phyloP scores from a whole-genome alignment of 2,888 invertebrate genomes.

The Craniophora ligustri region DNA sequence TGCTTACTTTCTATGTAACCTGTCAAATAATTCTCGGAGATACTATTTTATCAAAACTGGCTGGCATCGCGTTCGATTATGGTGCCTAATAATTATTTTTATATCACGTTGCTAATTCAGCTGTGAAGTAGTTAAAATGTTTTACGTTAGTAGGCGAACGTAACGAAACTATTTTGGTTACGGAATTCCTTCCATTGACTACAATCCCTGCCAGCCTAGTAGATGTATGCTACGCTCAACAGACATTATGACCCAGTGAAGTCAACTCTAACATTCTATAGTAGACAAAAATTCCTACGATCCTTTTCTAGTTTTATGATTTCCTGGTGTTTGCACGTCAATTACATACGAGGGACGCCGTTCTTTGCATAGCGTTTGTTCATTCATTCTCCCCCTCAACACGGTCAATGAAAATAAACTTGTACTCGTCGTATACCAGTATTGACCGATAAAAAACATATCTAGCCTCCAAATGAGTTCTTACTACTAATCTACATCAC shows the following conservation, averaged over 20 bases:
- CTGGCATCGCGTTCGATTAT: no score
- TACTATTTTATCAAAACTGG: no score
- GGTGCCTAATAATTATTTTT: background rate
- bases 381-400: conserved; percentile 44
- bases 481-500: no score
- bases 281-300: conserved; percentile 51
- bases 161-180: conserved; percentile 13
- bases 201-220: conserved; percentile 33
- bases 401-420: conserved; percentile 32
- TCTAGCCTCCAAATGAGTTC: no score
- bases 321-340: conserved; percentile 73
- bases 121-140: conserved; percentile 6
- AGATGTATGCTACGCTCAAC: conserved; percentile 52
- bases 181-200: conserved; percentile 2
- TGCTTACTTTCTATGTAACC: no score
- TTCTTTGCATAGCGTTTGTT: conserved; percentile 60
- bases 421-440: no score
- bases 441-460: no score
- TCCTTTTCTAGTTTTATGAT: conserved; percentile 58
- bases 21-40: conserved; percentile 25
- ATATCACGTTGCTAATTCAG: conserved; percentile 22
- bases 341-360: conserved; percentile 77
- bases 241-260: conserved; percentile 51
- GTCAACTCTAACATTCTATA: conserved; percentile 17
- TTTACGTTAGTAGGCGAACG: background rate